Percentiles rank a stretch among this genome's conserved stretches.
Conservation (phyloP, 92 coral and sea anemone species). For the Muricea muricata region DNA sequence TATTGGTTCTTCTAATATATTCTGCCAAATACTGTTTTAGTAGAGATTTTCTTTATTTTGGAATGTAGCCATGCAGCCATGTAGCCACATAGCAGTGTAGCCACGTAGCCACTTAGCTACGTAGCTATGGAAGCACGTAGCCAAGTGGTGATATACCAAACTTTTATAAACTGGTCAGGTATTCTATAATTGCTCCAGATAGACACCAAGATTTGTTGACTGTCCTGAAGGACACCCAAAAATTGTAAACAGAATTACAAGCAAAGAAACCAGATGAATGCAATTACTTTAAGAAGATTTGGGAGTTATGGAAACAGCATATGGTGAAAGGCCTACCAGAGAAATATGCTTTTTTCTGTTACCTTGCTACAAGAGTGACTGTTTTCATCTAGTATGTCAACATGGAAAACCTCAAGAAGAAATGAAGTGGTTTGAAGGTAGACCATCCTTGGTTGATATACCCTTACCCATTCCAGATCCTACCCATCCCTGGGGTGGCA, state of each 20-base stretch:
- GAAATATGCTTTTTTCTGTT: constrained; percentile 58
- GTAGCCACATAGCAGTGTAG: background rate
- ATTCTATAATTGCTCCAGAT: no score
- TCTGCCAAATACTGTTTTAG: no score
- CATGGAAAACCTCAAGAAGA: background rate
- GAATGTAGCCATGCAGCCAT: background rate
- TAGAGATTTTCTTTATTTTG: no score
- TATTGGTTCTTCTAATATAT: no score
- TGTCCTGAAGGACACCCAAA: constrained; percentile 59
- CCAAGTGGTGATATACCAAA: background rate
- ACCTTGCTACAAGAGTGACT: constrained; percentile 46
- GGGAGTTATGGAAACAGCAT: constrained; percentile 59
- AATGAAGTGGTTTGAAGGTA: constrained; percentile 50
- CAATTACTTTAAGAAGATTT: constrained; percentile 61
- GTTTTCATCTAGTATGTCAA: constrained; percentile 59
- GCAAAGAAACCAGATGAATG: constrained; percentile 33
- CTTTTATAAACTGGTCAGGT: no score
- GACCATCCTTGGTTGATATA: constrained; percentile 53
- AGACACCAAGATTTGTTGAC: constrained; percentile 41
- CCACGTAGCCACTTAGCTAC: background rate
- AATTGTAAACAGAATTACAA: constrained; percentile 50
- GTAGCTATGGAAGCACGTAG: background rate
- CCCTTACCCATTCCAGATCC: constrained; percentile 40
- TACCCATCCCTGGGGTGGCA: constrained; percentile 40
- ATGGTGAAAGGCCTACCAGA: constrained; percentile 51